Evolutionary conservation across 2,888 invertebrate species (phyloP).

Genomic region (Rhagium mordax): DNA sequence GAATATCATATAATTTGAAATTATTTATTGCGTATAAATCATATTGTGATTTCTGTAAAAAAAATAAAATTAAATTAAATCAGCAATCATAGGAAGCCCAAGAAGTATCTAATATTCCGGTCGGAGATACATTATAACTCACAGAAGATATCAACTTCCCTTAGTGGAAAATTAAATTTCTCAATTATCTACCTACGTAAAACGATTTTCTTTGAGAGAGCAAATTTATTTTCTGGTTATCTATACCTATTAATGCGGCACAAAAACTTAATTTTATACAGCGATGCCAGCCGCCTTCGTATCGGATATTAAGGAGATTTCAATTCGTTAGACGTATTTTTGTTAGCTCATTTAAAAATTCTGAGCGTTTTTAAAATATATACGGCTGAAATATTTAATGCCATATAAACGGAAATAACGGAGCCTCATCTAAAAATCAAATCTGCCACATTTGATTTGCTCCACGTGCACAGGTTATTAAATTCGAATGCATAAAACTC

Average conservation of each 20-base stretch:
- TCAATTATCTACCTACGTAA: slow-evolving; percentile 6
- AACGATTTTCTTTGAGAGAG: slow-evolving; percentile 10
- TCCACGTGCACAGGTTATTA: neutral
- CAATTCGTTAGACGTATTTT: neutral
- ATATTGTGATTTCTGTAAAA: neutral
- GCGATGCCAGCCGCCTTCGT: neutral
- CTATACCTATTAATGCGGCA: neutral
- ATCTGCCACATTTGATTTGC: neutral
- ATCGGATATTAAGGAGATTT: slow-evolving; percentile 15
- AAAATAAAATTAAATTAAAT: slow-evolving; percentile 38
- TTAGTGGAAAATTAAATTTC: slow-evolving; percentile 19
- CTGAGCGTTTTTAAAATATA: neutral
- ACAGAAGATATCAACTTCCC: slow-evolving; percentile 21
- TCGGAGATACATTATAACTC: neutral
- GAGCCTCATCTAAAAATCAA: neutral
- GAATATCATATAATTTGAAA: neutral
- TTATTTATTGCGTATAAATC: neutral
- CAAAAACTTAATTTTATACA: slow-evolving; percentile 10
- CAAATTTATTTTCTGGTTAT: slow-evolving; percentile 2
- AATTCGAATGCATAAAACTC: neutral
- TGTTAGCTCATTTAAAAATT: neutral
- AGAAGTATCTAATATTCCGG: slow-evolving; percentile 4
- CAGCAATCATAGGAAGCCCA: slow-evolving; percentile 16
- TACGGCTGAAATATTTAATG: neutral
- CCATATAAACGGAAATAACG: neutral